Evolutionary conservation across 2,113 vertebrate genomes (phyloP).

Genomic region (Amazona guildingii): DNA sequence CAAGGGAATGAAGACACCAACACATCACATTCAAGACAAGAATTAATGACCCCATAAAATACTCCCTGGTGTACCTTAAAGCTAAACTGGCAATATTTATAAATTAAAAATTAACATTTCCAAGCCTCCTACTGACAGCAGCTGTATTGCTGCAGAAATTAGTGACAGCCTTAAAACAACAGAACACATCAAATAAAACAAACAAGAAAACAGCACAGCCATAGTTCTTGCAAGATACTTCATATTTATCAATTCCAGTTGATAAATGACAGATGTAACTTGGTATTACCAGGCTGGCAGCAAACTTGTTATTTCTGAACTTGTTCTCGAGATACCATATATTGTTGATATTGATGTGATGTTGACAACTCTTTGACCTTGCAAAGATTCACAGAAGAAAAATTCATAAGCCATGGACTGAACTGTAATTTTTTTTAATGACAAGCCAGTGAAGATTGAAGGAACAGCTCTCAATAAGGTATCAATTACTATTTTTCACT

Average conservation of each 20-base stretch:
- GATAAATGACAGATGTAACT: not conserved
- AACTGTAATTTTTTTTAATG: not conserved
- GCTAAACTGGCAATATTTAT: not conserved
- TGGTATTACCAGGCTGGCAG: not conserved
- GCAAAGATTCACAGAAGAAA: not conserved
- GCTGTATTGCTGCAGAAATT: not conserved
- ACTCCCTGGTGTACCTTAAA: not conserved
- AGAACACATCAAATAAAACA: not conserved
- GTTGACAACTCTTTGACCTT: conserved; percentile 36
- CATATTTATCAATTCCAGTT: not conserved
- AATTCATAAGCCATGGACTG: not conserved
- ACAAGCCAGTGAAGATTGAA: not conserved
- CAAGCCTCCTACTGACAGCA: conserved; percentile 27
- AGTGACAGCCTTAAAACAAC: not conserved
- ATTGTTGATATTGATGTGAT: conserved; percentile 5
- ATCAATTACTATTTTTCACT: not conserved
- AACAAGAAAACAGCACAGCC: not conserved
- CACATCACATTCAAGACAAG: not conserved
- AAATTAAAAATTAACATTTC: conserved; percentile 4
- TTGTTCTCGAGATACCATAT: not conserved
- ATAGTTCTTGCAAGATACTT: rapidly evolving
- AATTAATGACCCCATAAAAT: conserved; percentile 17
- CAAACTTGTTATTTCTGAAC: conserved; percentile 7
- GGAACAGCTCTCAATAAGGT: not conserved
- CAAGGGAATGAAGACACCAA: not conserved